A percentile compares a stretch with the other conserved stretches of the same genome.
Conservation (phyloP, 1,140 invertebrate genomes). For the Paramacrobiotus metropolitanus region DNA sequence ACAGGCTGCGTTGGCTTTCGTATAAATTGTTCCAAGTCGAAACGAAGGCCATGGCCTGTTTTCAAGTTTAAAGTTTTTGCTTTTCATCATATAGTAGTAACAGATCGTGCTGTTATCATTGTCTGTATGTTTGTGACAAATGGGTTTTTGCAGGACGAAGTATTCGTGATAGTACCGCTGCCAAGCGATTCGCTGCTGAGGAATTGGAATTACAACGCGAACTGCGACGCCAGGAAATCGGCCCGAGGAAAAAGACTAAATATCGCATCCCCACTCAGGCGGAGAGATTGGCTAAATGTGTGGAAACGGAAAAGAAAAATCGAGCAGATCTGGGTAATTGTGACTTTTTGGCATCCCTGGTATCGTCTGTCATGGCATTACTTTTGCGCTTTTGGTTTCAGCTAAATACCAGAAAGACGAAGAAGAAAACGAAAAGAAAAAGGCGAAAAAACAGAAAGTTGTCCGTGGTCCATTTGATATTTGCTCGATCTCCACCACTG, state of each 20-base stretch:
- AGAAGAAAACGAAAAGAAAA: constrained; percentile 1
- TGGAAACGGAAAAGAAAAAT: background rate
- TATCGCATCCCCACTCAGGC: background rate
- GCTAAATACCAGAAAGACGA: background rate
- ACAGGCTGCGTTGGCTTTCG: too few species aligned
- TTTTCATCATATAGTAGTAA: too few species aligned
- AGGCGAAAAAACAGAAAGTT: background rate
- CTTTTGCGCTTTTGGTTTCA: background rate
- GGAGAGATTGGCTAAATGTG: background rate
- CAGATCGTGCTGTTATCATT: too few species aligned
- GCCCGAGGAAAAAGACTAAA: background rate
- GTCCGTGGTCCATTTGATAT: background rate
- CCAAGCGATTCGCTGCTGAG: background rate
- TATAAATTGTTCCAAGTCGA: too few species aligned
- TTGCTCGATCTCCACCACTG: background rate
- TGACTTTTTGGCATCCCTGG: background rate
- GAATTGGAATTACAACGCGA: background rate
- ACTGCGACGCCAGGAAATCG: background rate
- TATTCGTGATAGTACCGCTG: constrained; percentile 3
- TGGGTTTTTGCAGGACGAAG: background rate
- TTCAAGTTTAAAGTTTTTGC: too few species aligned
- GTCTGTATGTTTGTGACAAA: too few species aligned
- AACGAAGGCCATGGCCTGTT: too few species aligned
- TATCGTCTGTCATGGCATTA: background rate
- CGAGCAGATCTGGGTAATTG: background rate